phyloP scores from a whole-genome alignment of 2,888 invertebrate species.

The Caenorhabditis plicata region DNA sequence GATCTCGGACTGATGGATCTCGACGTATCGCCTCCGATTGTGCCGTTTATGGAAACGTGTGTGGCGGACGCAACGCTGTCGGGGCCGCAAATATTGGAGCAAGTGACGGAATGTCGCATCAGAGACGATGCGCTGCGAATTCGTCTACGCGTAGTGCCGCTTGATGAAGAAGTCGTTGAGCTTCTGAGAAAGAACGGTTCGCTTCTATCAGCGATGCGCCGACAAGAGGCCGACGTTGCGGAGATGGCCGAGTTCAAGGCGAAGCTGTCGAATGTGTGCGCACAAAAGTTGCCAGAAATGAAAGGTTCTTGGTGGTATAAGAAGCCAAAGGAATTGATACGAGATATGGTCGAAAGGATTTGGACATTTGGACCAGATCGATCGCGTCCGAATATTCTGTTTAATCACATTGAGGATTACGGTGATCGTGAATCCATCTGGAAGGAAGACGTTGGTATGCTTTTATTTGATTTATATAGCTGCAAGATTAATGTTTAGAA shows the following conservation, averaged over 20 bases:
- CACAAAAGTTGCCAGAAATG: slow-evolving; percentile 41
- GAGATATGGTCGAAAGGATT: slow-evolving; percentile 69
- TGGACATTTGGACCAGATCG: slow-evolving; percentile 90
- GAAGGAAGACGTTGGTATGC: slow-evolving; percentile 32
- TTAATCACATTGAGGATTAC: slow-evolving; percentile 79
- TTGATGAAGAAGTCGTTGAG: slow-evolving; percentile 30
- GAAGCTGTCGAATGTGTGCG: slow-evolving; percentile 16
- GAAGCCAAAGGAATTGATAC: slow-evolving; percentile 49
- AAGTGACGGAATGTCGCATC: slow-evolving; percentile 56
- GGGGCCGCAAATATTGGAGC: slow-evolving; percentile 46
- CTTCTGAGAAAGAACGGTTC: slow-evolving; percentile 43
- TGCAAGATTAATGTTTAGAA: neutral
- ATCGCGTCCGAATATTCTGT: slow-evolving; percentile 84
- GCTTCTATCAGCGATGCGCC: slow-evolving; percentile 35
- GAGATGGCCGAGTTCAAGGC: slow-evolving; percentile 24
- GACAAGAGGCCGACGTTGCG: slow-evolving; percentile 26
- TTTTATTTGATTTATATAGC: neutral
- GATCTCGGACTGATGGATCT: slow-evolving; percentile 66
- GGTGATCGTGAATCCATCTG: slow-evolving; percentile 58
- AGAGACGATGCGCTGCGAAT: slow-evolving; percentile 45
- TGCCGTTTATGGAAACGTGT: slow-evolving; percentile 91
- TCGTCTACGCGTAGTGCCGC: slow-evolving; percentile 55
- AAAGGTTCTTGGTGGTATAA: slow-evolving; percentile 62
- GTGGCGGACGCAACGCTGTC: slow-evolving; percentile 68
- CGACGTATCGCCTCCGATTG: slow-evolving; percentile 86